A percentile compares a stretch with the other conserved stretches of the same genome.
These are phyloP conservation scores for Ceramica pisi DNA, from an alignment of 2,888 invertebrate genomes.

Conservation along the genomic window DNA sequence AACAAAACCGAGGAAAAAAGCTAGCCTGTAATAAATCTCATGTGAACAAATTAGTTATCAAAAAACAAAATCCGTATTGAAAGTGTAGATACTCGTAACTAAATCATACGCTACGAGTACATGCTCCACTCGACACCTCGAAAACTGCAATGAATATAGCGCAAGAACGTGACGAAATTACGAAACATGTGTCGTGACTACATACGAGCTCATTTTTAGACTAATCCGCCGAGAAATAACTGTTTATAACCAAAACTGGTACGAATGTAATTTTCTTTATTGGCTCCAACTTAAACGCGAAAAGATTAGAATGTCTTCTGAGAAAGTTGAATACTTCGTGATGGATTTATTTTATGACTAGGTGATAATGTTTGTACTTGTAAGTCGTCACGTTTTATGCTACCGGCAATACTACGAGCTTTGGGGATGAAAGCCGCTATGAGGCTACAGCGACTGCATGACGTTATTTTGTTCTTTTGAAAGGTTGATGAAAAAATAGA, in stretches of 20 bases:
- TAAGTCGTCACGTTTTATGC: background rate
- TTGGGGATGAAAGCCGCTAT: background rate
- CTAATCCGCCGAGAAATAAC: conserved; percentile 51
- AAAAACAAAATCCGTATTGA: background rate
- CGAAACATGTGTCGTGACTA: conserved; percentile 25
- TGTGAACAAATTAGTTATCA: background rate
- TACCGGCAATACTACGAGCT: background rate
- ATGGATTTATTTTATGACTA: conserved; percentile 11
- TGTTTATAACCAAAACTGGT: conserved; percentile 42
- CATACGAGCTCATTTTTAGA: conserved; percentile 42
- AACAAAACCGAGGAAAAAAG: no score
- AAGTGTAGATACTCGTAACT: conserved; percentile 23
- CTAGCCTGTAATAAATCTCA: background rate
- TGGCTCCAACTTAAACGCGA: conserved; percentile 4
- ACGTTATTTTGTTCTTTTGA: background rate
- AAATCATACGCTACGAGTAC: conserved; percentile 18
- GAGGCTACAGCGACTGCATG: background rate
- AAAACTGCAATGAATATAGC: conserved; percentile 32
- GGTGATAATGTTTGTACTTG: background rate
- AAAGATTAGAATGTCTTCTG: conserved; percentile 36
- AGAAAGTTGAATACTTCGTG: conserved; percentile 11
- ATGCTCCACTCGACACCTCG: conserved; percentile 28
- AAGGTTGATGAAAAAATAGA: no score
- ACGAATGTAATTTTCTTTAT: conserved; percentile 54
- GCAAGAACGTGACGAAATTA: conserved; percentile 44